These are phyloP conservation scores for Mechanitis mazaeus DNA, from an alignment of 2,888 invertebrate genomes.

Conservation along the genomic window DNA sequence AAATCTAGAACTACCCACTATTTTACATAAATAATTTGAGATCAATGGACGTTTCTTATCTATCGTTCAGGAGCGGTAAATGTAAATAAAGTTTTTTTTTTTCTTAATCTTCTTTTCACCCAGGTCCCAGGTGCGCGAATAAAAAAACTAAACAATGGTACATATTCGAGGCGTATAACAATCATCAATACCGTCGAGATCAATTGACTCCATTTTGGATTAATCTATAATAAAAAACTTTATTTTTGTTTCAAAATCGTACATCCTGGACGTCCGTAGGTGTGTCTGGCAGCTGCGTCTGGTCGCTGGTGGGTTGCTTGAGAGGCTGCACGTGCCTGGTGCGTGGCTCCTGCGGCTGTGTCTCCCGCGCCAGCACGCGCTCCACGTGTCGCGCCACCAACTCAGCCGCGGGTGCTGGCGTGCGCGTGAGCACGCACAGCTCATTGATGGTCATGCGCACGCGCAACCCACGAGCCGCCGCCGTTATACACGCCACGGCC, in stretches of 20 bases:
- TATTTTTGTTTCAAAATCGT: conserved; percentile 59
- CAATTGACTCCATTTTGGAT: conserved; percentile 38
- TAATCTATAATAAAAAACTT: conserved; percentile 8
- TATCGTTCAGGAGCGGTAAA: conserved; percentile 32
- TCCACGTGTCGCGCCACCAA: conserved; percentile 76
- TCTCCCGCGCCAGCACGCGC: conserved; percentile 75
- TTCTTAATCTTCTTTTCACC: conserved; percentile 43
- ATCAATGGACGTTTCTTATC: conserved; percentile 63
- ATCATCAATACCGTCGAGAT: conserved; percentile 47
- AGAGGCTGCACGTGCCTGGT: conserved; percentile 46
- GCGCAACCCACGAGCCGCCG: conserved; percentile 79
- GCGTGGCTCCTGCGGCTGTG: conserved; percentile 67
- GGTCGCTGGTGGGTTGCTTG: conserved; percentile 54
- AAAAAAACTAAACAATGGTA: conserved; percentile 55
- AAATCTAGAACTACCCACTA: conserved; percentile 54
- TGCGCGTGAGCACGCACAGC: conserved; percentile 65
- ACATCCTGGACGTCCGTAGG: conserved; percentile 81
- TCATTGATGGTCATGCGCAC: conserved; percentile 65
- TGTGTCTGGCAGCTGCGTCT: conserved; percentile 72
- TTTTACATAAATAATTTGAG: conserved; percentile 72
- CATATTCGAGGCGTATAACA: conserved; percentile 36
- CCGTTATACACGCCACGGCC: conserved; percentile 82
- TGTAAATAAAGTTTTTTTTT: conserved; percentile 31
- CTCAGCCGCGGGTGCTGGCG: conserved; percentile 72
- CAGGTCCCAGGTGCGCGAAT: conserved; percentile 64